Evolutionary conservation across 2,888 invertebrate species (phyloP), one percentile per base, ranked within the genome.

Genomic region (Drosophila nr. medialis): DNA sequence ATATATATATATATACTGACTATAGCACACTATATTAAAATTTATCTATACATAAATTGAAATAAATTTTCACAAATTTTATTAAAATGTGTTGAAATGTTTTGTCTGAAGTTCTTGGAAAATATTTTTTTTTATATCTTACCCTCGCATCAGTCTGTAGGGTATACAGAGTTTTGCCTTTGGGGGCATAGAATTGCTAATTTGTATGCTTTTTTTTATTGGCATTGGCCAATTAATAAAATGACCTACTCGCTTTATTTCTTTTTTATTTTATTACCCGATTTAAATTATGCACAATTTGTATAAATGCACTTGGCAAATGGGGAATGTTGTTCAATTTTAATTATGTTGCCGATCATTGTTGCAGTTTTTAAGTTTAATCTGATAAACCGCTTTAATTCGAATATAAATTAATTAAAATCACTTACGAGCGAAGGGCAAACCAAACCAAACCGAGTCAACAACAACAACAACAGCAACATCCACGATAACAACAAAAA

Each of bases 341-440:
- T 80, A 86, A 89, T 86, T 89, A 81, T 81, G 69, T 67, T 56
- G 55, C 70, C 74, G 64, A 69, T 75, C 83, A 66, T 68, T 75
- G 73, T 80, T 76, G 72, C 70, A 64, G 60, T 80, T 83, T 85
- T 87, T 75, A 86, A 81, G 88, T 88, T 83, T 88, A 86, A 87
- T 83, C 83, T 83, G 60, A 70, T 76, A 73, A 90, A 86, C 72
- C 89, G 75, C 84, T 90, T 87, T 89, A 87, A 86, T 83, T 88
- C 86, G 80, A 72, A 88, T 87, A 88, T 90, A 87, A 87, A 87
- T 90, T 87, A 87, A 87, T 87, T 87, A 90, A 87, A 87, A 88
- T 86, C 86, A 83, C 77, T 87, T 89, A 77, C 83, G 72, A 66
- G 48, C 74, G 55, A 70, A 62, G 67, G 75, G 72, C 74, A 75